Evolutionary conservation across 64 coral and sea anemone species (phyloP), one percentile per base, ranked within the genome.

Genomic region (Hydrozoanthus tunicans): DNA sequence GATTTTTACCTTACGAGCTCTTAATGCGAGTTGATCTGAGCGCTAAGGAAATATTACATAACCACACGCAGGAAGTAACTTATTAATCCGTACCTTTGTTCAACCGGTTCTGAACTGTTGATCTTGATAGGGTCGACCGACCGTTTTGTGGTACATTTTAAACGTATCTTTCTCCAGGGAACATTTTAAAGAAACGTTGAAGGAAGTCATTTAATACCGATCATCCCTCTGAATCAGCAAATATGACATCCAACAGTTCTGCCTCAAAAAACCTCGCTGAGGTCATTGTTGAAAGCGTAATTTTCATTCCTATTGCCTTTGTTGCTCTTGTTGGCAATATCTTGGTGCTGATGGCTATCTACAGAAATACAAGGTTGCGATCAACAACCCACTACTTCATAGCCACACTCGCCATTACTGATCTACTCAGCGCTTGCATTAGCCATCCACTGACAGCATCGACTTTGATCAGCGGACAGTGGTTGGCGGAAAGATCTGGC

Each of bases 321-420:
- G 62, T 7, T 4, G 80, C 80, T 3, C 65, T 82, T 3, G 53
- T 82, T 63, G 80, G 80, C 13, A 82, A 82, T 27, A 51, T 82
- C 15, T 26, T 82, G 5, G 80, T 82, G 11, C 59, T 82, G 60
- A 52, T 82, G 26, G 59, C 59, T 8, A 82, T 82, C 12, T 82
- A 66, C 80, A 82, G 80, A 53, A 82, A 82, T 61, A 59, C 63
- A n/a, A 51, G 80, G 25, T 51, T 82, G 11, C 80, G 80, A 6
- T 82, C 80, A 13, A 82, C 80, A 65, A 82, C 80, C 2, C 80
- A 82, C 26, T 82, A 13, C 11, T 82, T 82, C 11, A 82, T 82
- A 26, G 61, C 80, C 2, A 62, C 80, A 27, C 80, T 82, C 13
- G 59, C 80, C 52, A 5, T 82, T 5, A 64, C 58, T 6, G 80